Percentiles rank a stretch among this genome's conserved stretches.
Evolutionary conservation across 1,140 invertebrate genomes (phyloP).

Genomic region (Drosophila ironensis): DNA sequence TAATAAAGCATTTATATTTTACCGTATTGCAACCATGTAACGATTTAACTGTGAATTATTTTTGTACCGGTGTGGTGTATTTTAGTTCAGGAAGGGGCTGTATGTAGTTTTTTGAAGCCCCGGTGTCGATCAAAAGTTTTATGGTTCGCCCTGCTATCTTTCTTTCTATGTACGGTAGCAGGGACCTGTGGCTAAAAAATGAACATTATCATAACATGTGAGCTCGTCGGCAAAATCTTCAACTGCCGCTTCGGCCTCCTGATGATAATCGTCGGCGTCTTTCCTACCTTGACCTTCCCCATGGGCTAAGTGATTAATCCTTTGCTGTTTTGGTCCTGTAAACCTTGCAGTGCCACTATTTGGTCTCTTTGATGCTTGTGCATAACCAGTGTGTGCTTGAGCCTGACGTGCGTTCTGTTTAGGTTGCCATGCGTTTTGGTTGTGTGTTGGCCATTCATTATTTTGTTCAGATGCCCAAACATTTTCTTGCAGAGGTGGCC

Average conservation of each 20-base stretch:
- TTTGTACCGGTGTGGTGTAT: no score
- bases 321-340: no score
- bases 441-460: not conserved
- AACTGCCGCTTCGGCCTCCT: not conserved
- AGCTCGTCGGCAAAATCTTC: not conserved
- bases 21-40: no score
- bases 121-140: constrained; percentile 3
- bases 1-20: no score
- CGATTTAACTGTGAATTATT: no score
- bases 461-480: not conserved
- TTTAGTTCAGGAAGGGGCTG: no score
- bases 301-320: no score
- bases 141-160: not conserved
- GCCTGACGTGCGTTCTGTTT: not conserved
- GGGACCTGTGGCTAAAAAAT: not conserved
- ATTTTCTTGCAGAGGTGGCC: not conserved
- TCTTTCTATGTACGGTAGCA: not conserved
- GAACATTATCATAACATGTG: not conserved
- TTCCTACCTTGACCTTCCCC: not conserved
- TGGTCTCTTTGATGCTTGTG: no score
- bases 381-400: not conserved
- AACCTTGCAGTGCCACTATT: no score
- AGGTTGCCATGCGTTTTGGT: not conserved
- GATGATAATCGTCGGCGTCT: not conserved
- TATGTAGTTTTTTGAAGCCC: no score